phyloP scores from a whole-genome alignment of 1,140 invertebrate genomes.

The Cydia strobilella region DNA sequence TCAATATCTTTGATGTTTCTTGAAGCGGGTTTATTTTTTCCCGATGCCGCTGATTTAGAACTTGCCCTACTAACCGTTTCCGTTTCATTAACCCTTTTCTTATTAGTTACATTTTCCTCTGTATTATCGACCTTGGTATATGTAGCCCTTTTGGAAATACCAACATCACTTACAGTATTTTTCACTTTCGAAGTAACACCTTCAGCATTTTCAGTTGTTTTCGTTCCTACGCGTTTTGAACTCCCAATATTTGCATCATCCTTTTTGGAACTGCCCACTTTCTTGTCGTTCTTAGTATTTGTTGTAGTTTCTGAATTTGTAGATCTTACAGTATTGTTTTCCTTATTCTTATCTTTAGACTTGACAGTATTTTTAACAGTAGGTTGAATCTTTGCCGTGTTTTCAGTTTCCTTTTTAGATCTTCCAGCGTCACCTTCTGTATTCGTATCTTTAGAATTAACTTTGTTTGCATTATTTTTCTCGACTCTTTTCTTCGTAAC shows the following conservation, averaged over 20 bases:
- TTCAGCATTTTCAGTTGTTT: conserved; percentile 16
- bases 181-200: neutral
- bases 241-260: neutral
- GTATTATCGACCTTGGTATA: neutral
- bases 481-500: neutral
- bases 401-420: neutral
- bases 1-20: neutral
- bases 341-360: conserved; percentile 8
- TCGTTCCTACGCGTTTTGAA: neutral
- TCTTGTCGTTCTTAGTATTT: conserved; percentile 11
- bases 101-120: neutral
- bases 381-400: neutral
- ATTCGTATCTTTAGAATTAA: neutral
- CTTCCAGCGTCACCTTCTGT: neutral
- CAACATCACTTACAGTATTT: neutral
- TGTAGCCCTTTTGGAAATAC: neutral
- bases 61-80: conserved; percentile 35
- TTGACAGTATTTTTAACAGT: conserved; percentile 18
- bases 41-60: conserved; percentile 18
- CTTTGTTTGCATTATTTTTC: neutral
- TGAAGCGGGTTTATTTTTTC: conserved; percentile 11
- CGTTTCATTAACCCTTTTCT: conserved; percentile 29
- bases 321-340: neutral
- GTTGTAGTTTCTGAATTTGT: neutral
- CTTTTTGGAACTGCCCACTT: neutral